Evolutionary conservation across 2,113 vertebrate species (phyloP), one percentile per base, ranked within the genome.

Genomic region (Pelvicachromis taeniatus): DNA sequence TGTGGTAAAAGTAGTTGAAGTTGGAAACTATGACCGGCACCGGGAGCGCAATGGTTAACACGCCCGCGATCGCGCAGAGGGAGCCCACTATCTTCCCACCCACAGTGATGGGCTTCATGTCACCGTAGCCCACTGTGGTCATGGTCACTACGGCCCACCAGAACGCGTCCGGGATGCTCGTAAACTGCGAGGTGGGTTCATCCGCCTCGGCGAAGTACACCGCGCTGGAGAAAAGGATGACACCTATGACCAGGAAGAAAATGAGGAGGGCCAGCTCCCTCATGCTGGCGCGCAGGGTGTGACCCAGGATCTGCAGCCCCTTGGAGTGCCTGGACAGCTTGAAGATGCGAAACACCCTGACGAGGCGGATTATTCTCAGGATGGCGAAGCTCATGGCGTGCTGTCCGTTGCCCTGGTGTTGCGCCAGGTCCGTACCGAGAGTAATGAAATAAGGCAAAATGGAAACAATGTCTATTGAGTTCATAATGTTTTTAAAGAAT

Each of bases 361-460:
- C 99, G 3, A 99, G 96, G 13, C 99, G 97, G 73, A 99, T 99
- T 94, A 99, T 99, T 94, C 99, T 96, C 92, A 99, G 95, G 91
- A 99, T 99, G 89, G 98, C 99, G 54, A 99, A 99, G 70, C 98
- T 99, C 99, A 99, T 99, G 79, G 98, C 97, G 92, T 99, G 98
- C 82, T 99, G 97, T 84, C 97, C 97, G 88, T 97, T 96, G 17
- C 96, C 97, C 1, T 97, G 95, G 80, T 96, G 97, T 92, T 99
- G 97, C 1, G 97, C 98, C 93, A 99, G 96, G 85, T 99, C 99
- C 1, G 98, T 99, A 93, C 98, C 98, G 81, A 99, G 96, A 9
- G 99, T 99, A 88, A 99, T 99, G 96, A 99, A 99, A 81, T 99
- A 99, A 97, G 99, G 99, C 98, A 99, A 95, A 94, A 99, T 99